phyloP scores from a whole-genome alignment of 2,113 vertebrate species.

The Phocoena sinus region DNA sequence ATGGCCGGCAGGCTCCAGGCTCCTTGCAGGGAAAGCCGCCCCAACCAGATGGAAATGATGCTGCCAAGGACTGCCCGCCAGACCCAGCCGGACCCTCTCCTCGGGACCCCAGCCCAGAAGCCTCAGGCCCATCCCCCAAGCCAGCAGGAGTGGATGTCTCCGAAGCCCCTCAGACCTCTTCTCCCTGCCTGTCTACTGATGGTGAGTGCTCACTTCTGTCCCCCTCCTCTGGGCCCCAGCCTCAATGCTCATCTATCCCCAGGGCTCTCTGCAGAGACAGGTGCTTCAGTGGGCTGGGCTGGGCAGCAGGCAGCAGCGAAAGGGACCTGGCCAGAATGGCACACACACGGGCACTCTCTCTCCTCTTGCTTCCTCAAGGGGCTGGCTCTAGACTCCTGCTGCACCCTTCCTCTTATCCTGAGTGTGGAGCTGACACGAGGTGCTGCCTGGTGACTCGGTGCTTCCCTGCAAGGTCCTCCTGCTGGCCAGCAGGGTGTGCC shows the following conservation, averaged over 20 bases:
- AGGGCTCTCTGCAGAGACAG: not conserved
- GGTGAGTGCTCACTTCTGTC: conserved; percentile 62
- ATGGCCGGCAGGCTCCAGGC: conserved; percentile 23
- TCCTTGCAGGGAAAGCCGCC: not conserved
- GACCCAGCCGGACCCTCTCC: not conserved
- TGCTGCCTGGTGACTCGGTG: not conserved
- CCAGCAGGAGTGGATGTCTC: not conserved
- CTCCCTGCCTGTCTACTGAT: conserved; percentile 54
- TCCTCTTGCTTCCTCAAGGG: not conserved
- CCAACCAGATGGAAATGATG: not conserved
- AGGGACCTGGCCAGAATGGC: not conserved
- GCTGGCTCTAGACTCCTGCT: not conserved
- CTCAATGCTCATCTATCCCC: not conserved
- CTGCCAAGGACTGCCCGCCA: not conserved
- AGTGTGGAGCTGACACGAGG: not conserved
- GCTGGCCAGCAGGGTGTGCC: not conserved
- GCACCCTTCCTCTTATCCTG: not conserved
- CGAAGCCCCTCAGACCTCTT: conserved; percentile 32
- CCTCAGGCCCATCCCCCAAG: not conserved
- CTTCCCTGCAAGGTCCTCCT: not conserved
- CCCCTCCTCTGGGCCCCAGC: not conserved
- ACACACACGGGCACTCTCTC: fast-evolving
- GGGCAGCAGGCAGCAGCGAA: not conserved
- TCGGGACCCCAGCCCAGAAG: not conserved
- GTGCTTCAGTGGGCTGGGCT: not conserved